Base-by-base conservation (phyloP, 2,113 vertebrate genomes). In the Nesoenas mayeri region DNA sequence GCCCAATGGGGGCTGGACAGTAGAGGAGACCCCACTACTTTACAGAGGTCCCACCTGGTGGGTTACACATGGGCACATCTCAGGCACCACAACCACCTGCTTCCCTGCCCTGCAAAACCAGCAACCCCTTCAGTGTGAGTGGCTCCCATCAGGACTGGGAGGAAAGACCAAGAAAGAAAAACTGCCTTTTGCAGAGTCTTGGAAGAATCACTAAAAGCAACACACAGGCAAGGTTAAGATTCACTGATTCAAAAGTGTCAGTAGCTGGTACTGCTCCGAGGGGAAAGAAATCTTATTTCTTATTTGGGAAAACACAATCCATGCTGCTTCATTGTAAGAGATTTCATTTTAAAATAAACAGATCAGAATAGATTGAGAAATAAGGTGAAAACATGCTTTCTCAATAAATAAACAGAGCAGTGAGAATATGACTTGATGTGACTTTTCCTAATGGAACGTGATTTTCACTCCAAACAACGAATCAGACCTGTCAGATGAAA, bases 331-430 rank as follows among this genome's bases (percentile, higher is more conserved):
- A 75, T 66, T 88, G 75, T 74, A 34, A 96, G 75, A 93, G 72
- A 71, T 89, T 97, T 94, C 5, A 70, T 81, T 89, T 94, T 77
- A 91, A 90, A 93, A 83, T 86, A 96, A 97, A 96, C 93, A 95
- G 71, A 85, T 50, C 28, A n/a, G 71, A 84, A 72, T 16, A 26
- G 62, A 83, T 60, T 96, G 85, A 97, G 89, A 97, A 97, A 96
- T 91, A 94, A 97, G 88, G 94, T 97, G 92, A 86, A 97, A 97
- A 95, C 64, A 53, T 64, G 61, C 60, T 97, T 89, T 97, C 75
- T 91, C 79, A 42, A 65, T 92, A 97, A 97, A 97, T 88, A 97
- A 92, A 88, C 47, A 90, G 56, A 78, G 61, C 71, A 78, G 77
- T 50, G 64, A 83, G 88, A 64, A 79, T 95, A 85, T 72, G 58